Evolutionary conservation across 2,888 invertebrate species (phyloP).

Genomic region (Neoscelio sp.): DNA sequence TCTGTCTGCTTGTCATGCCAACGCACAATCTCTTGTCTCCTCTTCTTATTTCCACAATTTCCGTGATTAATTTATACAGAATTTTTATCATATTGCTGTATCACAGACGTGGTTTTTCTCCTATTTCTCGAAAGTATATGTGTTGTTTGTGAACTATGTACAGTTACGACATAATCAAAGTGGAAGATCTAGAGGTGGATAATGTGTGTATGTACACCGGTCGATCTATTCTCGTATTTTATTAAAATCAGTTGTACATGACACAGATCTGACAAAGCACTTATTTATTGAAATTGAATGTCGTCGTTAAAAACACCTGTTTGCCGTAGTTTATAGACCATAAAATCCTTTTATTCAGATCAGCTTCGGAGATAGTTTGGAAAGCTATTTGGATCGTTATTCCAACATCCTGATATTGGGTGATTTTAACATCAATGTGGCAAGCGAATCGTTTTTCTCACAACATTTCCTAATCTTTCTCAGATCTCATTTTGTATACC

Average conservation of each 20-base stretch:
- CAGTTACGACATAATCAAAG: background rate
- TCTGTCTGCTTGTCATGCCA: no score
- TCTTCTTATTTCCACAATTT: no score
- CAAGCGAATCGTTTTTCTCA: background rate
- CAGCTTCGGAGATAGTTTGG: background rate
- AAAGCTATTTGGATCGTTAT: background rate
- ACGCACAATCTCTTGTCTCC: no score
- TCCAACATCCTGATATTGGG: background rate
- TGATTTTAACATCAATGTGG: conserved; percentile 11
- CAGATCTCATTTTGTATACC: background rate
- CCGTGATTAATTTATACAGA: no score
- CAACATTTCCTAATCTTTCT: background rate
- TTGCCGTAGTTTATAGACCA: background rate
- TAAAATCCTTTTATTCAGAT: background rate
- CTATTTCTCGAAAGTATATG: background rate
- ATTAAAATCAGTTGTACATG: background rate
- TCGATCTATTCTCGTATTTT: background rate
- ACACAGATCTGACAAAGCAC: background rate
- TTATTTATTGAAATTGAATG: background rate
- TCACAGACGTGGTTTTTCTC: no score
- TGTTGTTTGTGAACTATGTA: background rate
- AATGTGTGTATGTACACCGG: background rate
- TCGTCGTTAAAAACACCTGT: background rate
- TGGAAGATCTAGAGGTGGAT: background rate
- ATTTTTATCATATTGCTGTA: no score